Conservation (phyloP, 1,140 invertebrate species). For the Anadara kagoshimensis region DNA sequence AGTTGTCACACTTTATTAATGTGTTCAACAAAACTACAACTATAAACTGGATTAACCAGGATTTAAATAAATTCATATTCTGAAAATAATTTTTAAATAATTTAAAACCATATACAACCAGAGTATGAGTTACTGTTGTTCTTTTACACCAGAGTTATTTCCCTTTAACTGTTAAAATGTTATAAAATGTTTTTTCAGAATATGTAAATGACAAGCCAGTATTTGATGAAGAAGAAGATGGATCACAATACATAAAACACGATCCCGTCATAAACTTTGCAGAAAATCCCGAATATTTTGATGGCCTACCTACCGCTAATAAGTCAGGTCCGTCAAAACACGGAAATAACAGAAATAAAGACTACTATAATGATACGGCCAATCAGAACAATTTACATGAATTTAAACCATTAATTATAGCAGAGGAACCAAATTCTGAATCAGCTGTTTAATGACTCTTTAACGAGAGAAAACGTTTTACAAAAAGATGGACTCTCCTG, state of each 20-base stretch:
- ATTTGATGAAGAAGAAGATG: conserved; percentile 23
- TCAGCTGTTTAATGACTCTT: conserved; percentile 26
- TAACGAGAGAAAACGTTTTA: too few relatives aligned
- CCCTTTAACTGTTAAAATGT: not conserved
- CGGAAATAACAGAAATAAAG: conserved; percentile 8
- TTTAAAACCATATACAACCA: not conserved
- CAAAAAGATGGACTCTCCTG: too few relatives aligned
- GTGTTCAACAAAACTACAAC: too few relatives aligned
- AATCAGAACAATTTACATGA: not conserved
- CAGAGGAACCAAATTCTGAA: conserved; percentile 23
- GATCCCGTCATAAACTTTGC: conserved; percentile 37
- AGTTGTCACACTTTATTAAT: too few relatives aligned
- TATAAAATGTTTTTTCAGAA: conserved; percentile 34
- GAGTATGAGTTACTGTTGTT: too few relatives aligned
- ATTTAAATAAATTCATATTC: too few relatives aligned
- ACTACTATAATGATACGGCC: conserved; percentile 37
- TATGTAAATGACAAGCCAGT: conserved; percentile 48
- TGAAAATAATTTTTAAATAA: not conserved
- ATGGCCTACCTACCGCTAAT: conserved; percentile 21
- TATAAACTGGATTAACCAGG: too few relatives aligned
- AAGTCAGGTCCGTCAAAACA: conserved; percentile 23
- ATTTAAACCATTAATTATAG: conserved; percentile 35
- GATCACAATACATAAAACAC: conserved; percentile 32
- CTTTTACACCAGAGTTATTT: not conserved
- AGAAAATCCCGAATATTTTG: conserved; percentile 56